Evolutionary conservation across 2,113 vertebrate genomes (phyloP).

Genomic region (Rhea pennata): DNA sequence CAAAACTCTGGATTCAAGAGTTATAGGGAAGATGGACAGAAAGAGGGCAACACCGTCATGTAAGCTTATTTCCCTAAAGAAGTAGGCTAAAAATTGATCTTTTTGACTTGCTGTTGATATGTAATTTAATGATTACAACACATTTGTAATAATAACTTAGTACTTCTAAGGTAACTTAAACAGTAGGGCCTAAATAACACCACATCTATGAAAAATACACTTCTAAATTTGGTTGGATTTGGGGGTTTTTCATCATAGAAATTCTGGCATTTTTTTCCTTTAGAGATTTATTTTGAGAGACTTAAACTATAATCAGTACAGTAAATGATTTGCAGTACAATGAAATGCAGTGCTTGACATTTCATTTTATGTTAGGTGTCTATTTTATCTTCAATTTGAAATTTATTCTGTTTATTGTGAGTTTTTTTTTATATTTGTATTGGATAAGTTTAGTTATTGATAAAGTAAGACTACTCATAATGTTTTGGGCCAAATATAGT

Average conservation of each 20-base stretch:
- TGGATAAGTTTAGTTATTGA: background rate
- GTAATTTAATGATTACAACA: background rate
- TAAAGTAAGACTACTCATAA: background rate
- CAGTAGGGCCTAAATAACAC: background rate
- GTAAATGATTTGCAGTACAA: background rate
- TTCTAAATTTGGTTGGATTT: background rate
- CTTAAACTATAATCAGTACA: background rate
- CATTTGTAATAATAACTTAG: background rate
- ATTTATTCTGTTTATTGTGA: background rate
- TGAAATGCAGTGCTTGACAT: background rate
- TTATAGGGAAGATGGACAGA: background rate
- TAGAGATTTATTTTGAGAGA: background rate
- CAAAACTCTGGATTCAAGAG: background rate
- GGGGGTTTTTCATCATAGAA: background rate
- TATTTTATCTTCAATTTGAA: background rate
- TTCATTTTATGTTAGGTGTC: background rate
- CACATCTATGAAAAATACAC: background rate
- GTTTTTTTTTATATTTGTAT: background rate
- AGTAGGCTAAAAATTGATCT: background rate
- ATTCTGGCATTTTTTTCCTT: slow-evolving; percentile 7
- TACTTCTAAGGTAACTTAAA: background rate
- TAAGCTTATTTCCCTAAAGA: background rate
- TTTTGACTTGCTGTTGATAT: background rate
- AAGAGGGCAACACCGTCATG: background rate
- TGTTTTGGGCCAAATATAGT: background rate